Base-by-base conservation (phyloP, 2,113 vertebrate species). In the Brachyhypopomus gauderio region DNA sequence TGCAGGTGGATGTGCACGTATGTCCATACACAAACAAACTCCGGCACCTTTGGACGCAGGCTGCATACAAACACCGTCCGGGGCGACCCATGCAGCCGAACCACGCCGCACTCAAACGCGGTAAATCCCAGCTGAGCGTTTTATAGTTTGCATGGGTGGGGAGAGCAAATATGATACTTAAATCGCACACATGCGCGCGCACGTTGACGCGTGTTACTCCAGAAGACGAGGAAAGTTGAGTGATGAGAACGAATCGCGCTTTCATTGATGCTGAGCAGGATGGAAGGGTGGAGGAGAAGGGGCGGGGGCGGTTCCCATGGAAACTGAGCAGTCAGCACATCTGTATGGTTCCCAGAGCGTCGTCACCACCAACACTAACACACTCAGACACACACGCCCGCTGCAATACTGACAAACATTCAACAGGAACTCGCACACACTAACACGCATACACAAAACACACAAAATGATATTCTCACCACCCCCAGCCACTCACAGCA, bases 291-390 rank as follows among this genome's bases (percentile, higher is more conserved):
- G 67, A 81, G 85, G 70, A 69, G 86, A 30, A 63, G 69, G 48
- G 55, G 80, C 69, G 80, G 78, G 83, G 85, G 84, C 73, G 81
- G 92, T 94, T 93, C 87, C 93, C 92, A 93, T 94, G 91, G 93
- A 94, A 93, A 93, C 93, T 88, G 91, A 92, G 91, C 90, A 92
- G 91, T 93, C 93, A 94, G 92, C 92, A 92, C 91, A 94, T 91
- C 91, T 92, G 92, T 88, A 90, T 84, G 79, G 83, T 86, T 89
- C 89, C 34, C 48, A 59, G 27, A 56, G 71, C 60, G 19, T 78
- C 52, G 27, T 55, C 72, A 55, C 72, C 20, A 20, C 72, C 69
- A 70, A 66, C 69, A 78, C 75, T 36, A 8, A 58, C 64, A 55
- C 27, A 78, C 75, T 36, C 1, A 58, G 48, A 55, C 27, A 58